A percentile compares a stretch with the other conserved stretches of the same genome.
Evolutionary conservation across 2,888 invertebrate genomes (phyloP).

Genomic region (Phortica okadai): DNA sequence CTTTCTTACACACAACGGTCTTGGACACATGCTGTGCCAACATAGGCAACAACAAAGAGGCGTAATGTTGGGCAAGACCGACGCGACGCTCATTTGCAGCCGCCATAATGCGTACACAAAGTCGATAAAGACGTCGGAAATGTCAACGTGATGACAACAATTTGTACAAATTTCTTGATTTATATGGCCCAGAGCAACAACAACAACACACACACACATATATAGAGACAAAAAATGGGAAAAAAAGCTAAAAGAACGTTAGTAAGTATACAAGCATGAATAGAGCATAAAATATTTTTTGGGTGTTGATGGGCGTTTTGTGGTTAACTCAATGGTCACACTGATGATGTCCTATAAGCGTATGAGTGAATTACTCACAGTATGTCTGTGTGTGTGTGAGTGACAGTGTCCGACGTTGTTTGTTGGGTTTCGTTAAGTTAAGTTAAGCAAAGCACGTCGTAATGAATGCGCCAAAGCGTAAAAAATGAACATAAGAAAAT

Average conservation of each 20-base stretch:
- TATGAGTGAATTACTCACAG: slow-evolving; percentile 13
- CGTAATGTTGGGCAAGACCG: not conserved
- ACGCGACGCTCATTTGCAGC: slow-evolving; percentile 21
- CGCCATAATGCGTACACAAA: slow-evolving; percentile 23
- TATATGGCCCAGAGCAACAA: slow-evolving; percentile 48
- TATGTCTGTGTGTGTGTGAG: slow-evolving; percentile 43
- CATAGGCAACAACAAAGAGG: slow-evolving; percentile 15
- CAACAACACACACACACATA: slow-evolving; percentile 43
- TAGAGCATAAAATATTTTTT: too few species aligned
- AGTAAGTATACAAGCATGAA: too few species aligned
- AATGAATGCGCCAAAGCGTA: slow-evolving; percentile 59
- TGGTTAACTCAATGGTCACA: slow-evolving; percentile 9
- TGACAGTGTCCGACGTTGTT: not conserved
- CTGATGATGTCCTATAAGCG: not conserved
- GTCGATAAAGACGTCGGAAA: slow-evolving; percentile 65
- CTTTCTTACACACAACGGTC: not conserved
- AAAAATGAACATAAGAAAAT: slow-evolving; percentile 52
- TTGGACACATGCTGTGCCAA: not conserved
- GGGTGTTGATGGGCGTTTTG: slow-evolving; percentile 16
- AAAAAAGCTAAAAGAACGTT: slow-evolving; percentile 33
- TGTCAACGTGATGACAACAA: slow-evolving; percentile 70
- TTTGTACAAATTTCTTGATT: slow-evolving; percentile 69
- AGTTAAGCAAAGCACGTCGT: slow-evolving; percentile 62
- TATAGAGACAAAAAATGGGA: slow-evolving; percentile 56
- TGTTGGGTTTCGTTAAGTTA: not conserved